phyloP scores from a whole-genome alignment of 2,797 vertebrate species.

The Saxicola maurus region DNA sequence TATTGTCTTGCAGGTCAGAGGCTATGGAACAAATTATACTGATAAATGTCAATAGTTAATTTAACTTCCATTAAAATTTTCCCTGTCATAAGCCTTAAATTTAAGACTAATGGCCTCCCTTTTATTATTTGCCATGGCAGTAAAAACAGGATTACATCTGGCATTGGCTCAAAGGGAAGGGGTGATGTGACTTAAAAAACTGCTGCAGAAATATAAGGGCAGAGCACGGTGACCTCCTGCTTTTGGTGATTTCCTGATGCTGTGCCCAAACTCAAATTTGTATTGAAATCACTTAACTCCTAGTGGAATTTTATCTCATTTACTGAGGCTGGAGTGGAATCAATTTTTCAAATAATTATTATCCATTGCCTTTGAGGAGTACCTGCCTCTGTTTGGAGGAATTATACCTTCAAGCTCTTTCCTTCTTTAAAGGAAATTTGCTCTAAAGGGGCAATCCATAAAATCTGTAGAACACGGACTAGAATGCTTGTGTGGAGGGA shows the following conservation, averaged over 20 bases:
- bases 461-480: neutral
- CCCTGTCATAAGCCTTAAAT: conserved; percentile 45
- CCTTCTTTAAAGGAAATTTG: neutral
- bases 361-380: neutral
- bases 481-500: neutral
- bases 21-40: conserved; percentile 38
- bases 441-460: neutral
- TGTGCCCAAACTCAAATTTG: neutral
- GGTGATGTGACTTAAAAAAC: neutral
- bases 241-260: conserved; percentile 36
- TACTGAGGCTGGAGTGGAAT: neutral
- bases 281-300: neutral
- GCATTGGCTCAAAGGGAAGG: neutral
- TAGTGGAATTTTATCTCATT: neutral
- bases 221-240: neutral
- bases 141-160: conserved; percentile 16
- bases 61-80: conserved; percentile 60
- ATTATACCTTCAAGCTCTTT: neutral
- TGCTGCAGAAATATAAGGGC: neutral
- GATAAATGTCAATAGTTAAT: conserved; percentile 54
- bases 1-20: conserved; percentile 21
- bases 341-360: neutral
- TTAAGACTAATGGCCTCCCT: conserved; percentile 24
- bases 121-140: conserved; percentile 6
- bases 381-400: neutral